Evolutionary conservation across 2,797 vertebrate species (phyloP).

Genomic region (Lepidocolaptes lacrymiger): DNA sequence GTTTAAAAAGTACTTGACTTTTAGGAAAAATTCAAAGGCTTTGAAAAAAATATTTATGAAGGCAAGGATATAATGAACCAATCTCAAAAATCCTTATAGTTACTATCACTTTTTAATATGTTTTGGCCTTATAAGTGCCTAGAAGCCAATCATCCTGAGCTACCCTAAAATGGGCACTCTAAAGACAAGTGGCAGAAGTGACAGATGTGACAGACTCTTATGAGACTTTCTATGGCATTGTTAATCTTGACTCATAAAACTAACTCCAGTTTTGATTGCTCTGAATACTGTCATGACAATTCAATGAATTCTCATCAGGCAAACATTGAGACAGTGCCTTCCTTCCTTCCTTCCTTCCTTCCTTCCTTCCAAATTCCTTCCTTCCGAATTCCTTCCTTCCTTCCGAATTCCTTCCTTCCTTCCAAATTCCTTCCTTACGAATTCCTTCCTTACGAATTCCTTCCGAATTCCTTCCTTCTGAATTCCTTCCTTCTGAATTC

Average conservation of each 20-base stretch:
- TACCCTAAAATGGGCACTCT: neutral
- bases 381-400: neutral
- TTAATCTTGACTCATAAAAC: neutral
- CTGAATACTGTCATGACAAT: neutral
- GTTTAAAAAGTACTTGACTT: rapidly evolving
- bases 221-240: neutral
- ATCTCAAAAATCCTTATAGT: neutral
- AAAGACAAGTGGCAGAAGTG: neutral
- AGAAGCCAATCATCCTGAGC: neutral
- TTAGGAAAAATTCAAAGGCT: neutral
- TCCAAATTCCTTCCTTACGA: neutral
- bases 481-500: neutral
- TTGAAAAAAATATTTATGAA: constrained; percentile 6
- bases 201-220: neutral
- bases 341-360: neutral
- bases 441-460: too few relatives aligned
- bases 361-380: too few relatives aligned
- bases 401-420: too few relatives aligned
- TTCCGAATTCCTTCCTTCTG: neutral
- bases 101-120: neutral
- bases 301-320: neutral
- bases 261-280: neutral
- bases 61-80: neutral
- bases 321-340: neutral
- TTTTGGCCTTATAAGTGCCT: neutral